Conservation (phyloP, 2,888 invertebrate genomes). For the Blastobasis adustella region DNA sequence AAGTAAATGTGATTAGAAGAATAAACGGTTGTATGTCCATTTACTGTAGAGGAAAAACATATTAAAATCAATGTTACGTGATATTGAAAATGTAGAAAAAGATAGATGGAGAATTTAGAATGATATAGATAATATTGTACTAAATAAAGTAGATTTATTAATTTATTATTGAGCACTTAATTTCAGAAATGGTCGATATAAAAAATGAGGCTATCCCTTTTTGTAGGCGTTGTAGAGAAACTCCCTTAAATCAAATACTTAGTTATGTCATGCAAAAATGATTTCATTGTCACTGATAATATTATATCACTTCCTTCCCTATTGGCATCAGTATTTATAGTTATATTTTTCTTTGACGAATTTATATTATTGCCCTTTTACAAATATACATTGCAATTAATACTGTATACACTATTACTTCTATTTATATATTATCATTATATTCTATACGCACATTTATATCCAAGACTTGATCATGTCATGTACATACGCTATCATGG, state of each 20-base stretch:
- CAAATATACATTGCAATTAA: constrained; percentile 18
- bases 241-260: constrained; percentile 3
- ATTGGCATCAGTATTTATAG: background rate
- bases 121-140: constrained; percentile 30
- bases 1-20: constrained; percentile 48
- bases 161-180: constrained; percentile 45
- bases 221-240: constrained; percentile 19
- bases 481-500: constrained; percentile 40
- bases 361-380: constrained; percentile 8
- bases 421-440: constrained; percentile 18
- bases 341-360: background rate
- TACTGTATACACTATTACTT: constrained; percentile 29
- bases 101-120: constrained; percentile 8
- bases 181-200: constrained; percentile 26
- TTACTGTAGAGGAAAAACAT: constrained; percentile 55
- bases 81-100: constrained; percentile 11
- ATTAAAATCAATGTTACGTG: constrained; percentile 37
- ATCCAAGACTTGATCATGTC: constrained; percentile 61
- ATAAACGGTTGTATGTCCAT: constrained; percentile 66
- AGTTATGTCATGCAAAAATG: background rate
- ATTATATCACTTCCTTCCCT: background rate
- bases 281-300: constrained; percentile 25
- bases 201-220: constrained; percentile 21
- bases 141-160: constrained; percentile 41
- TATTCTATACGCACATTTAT: constrained; percentile 59